A percentile compares a stretch with the other conserved stretches of the same genome.
Evolutionary conservation across 1,140 invertebrate species (phyloP).

Genomic region (Hycleus cichorii): DNA sequence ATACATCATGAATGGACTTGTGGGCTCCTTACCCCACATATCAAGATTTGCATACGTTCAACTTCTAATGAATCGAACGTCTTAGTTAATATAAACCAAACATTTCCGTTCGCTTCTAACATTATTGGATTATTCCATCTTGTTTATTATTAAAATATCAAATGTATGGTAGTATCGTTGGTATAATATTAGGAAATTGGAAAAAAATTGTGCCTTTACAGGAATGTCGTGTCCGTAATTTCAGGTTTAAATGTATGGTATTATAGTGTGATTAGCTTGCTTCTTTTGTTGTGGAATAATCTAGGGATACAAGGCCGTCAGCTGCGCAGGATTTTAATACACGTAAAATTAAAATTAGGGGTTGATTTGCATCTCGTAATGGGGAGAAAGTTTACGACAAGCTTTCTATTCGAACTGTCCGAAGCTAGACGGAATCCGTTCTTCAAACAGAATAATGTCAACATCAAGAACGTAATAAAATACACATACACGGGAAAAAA

Average conservation of each 20-base stretch:
- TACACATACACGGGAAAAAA: too few relatives aligned
- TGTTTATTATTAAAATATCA: too few relatives aligned
- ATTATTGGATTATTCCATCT: too few relatives aligned
- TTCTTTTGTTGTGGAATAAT: conserved; percentile 36
- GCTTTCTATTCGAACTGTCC: conserved; percentile 21
- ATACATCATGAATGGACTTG: conserved; percentile 17
- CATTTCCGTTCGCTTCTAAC: too few relatives aligned
- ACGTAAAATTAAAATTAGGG: conserved; percentile 55
- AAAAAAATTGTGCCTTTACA: too few relatives aligned
- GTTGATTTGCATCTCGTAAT: conserved; percentile 53
- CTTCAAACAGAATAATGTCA: conserved; percentile 32
- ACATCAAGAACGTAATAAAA: conserved; percentile 13
- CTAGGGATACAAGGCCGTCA: conserved; percentile 38
- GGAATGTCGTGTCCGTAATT: conserved; percentile 13
- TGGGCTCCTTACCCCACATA: conserved; percentile 4
- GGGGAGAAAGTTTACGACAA: conserved; percentile 42
- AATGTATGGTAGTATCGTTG: too few relatives aligned
- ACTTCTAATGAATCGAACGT: too few relatives aligned
- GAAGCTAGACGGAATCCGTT: background rate
- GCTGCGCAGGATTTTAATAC: conserved; percentile 50
- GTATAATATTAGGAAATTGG: too few relatives aligned
- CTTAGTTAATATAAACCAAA: too few relatives aligned
- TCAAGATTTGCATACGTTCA: too few relatives aligned
- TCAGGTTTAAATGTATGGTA: conserved; percentile 28
- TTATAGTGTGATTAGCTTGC: conserved; percentile 32